These are phyloP conservation scores for Meiosimyza decipiens DNA, from an alignment of 2,888 invertebrate species.

Conservation along the genomic window DNA sequence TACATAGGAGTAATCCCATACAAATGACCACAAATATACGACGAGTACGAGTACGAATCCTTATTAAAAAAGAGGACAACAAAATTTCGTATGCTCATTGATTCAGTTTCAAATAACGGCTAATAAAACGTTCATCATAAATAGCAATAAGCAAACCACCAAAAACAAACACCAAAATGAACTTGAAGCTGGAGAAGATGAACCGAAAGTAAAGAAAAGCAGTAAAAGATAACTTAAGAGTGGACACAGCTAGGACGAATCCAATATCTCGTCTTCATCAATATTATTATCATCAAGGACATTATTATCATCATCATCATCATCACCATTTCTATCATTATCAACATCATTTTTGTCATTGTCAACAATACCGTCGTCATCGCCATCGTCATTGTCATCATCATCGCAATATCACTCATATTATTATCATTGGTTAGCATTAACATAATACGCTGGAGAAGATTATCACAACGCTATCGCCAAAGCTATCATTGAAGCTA, in stretches of 20 bases:
- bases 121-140: slow-evolving; percentile 4
- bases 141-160: background rate
- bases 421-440: background rate
- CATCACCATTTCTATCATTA: background rate
- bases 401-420: slow-evolving; percentile 2
- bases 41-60: slow-evolving; percentile 8
- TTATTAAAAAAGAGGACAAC: background rate
- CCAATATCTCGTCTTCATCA: background rate
- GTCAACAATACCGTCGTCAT: background rate
- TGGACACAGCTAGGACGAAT: background rate
- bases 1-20: background rate
- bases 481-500: slow-evolving; percentile 25
- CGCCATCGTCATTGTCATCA: background rate
- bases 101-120: background rate
- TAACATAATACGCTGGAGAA: background rate
- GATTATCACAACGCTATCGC: slow-evolving; percentile 2
- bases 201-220: too few relatives aligned
- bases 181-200: too few relatives aligned
- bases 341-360: slow-evolving; percentile 1
- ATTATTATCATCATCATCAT: slow-evolving; percentile 5
- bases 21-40: slow-evolving; percentile 32
- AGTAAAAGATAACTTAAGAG: too few relatives aligned
- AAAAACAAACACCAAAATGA: slow-evolving; percentile 4
- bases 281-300: slow-evolving; percentile 2
- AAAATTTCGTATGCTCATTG: too few relatives aligned